These are phyloP conservation scores for Trimorus sp. DNA, from an alignment of 2,888 invertebrate species.

Conservation along the genomic window DNA sequence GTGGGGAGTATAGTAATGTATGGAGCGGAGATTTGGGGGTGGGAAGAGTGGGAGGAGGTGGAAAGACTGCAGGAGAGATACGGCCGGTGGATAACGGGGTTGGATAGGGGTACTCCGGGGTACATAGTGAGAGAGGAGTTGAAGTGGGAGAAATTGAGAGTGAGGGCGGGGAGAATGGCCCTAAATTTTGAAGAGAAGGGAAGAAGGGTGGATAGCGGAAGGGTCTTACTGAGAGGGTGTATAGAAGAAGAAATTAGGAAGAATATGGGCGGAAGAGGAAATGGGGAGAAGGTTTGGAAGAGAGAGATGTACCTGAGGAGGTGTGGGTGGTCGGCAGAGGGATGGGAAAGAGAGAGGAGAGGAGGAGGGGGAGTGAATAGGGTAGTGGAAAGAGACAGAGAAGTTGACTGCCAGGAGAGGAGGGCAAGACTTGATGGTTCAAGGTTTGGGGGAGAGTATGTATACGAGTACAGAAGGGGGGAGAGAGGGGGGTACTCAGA, in stretches of 20 bases:
- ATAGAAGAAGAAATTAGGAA: background rate
- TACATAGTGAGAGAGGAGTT: conserved; percentile 4
- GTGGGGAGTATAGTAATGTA: background rate
- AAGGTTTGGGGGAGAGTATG: too few relatives aligned
- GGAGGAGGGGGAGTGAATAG: background rate
- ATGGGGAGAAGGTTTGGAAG: too few relatives aligned
- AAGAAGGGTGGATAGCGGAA: background rate
- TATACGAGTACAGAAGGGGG: background rate
- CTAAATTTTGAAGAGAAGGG: conserved; percentile 26
- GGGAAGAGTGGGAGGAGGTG: background rate
- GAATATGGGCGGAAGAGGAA: background rate
- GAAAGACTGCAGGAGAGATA: background rate
- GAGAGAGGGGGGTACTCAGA: background rate
- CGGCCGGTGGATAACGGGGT: background rate
- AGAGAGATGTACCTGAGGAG: conserved; percentile 10
- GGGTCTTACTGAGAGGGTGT: background rate
- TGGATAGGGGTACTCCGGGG: background rate
- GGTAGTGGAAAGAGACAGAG: too few relatives aligned
- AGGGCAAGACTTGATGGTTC: too few relatives aligned
- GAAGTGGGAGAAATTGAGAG: conserved; percentile 9
- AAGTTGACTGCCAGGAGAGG: too few relatives aligned
- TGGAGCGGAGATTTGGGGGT: too few relatives aligned
- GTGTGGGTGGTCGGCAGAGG: conserved; percentile 1
- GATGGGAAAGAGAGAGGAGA: background rate
- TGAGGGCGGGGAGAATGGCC: background rate